phyloP scores from a whole-genome alignment of 1,140 invertebrate genomes.

The Calephelis nemesis region DNA sequence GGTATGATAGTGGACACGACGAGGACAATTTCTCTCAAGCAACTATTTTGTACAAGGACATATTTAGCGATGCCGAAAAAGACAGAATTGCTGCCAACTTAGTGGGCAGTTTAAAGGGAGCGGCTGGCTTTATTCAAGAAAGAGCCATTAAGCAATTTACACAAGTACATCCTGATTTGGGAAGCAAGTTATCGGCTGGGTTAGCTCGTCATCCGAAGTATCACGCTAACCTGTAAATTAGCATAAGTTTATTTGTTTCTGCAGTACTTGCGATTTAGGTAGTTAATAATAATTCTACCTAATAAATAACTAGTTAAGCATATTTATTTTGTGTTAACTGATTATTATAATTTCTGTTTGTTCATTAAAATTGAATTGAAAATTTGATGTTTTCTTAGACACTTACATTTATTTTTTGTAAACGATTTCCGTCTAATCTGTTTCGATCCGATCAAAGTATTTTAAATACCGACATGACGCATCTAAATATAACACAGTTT shows the following conservation, averaged over 20 bases:
- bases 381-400: too few relatives aligned
- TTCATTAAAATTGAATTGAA: too few relatives aligned
- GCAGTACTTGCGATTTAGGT: too few relatives aligned
- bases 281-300: not conserved
- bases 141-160: slow-evolving; percentile 89
- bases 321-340: not conserved
- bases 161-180: slow-evolving; percentile 85
- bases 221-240: slow-evolving; percentile 79
- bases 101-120: slow-evolving; percentile 86
- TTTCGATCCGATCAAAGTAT: too few relatives aligned
- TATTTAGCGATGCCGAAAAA: slow-evolving; percentile 86
- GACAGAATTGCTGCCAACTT: slow-evolving; percentile 90
- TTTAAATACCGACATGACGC: too few relatives aligned
- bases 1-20: slow-evolving; percentile 88
- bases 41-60: slow-evolving; percentile 89
- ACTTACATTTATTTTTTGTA: too few relatives aligned
- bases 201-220: slow-evolving; percentile 80
- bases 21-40: slow-evolving; percentile 96
- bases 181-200: slow-evolving; percentile 82
- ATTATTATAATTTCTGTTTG: too few relatives aligned
- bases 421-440: too few relatives aligned
- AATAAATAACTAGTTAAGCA: not conserved
- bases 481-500: too few relatives aligned
- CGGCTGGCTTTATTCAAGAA: slow-evolving; percentile 92
- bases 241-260: not conserved